phyloP scores from a whole-genome alignment of 1,140 invertebrate species.

The Drosophila willistoni region DNA sequence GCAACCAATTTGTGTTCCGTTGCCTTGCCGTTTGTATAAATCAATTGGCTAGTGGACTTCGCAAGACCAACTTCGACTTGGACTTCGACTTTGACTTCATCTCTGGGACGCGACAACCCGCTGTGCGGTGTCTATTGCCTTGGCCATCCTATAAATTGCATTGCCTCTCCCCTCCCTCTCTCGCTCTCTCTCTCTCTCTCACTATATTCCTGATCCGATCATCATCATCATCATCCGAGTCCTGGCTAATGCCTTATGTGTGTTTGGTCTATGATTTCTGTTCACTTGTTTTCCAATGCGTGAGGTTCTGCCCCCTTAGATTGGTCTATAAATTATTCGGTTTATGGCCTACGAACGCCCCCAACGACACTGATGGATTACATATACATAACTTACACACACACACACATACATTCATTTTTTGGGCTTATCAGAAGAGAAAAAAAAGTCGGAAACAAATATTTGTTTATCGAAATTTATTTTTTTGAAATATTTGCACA shows the following conservation, averaged over 20 bases:
- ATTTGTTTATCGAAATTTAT: conserved; percentile 61
- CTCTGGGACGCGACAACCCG: conserved; percentile 36
- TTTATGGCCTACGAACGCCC: conserved; percentile 64
- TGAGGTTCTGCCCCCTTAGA: conserved; percentile 59
- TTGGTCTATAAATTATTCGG: conserved; percentile 76
- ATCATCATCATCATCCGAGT: conserved; percentile 2
- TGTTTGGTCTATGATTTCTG: conserved; percentile 77
- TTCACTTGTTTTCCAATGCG: conserved; percentile 75
- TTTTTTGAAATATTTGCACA: conserved; percentile 68
- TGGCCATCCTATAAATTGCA: conserved; percentile 76
- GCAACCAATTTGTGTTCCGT: conserved; percentile 80
- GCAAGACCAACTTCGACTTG: conserved; percentile 15
- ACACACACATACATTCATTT: conserved; percentile 21
- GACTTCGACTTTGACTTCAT: conserved; percentile 44
- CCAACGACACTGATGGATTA: conserved; percentile 76
- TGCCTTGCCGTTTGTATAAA: conserved; percentile 81
- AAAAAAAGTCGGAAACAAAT: conserved; percentile 46
- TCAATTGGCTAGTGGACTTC: conserved; percentile 67
- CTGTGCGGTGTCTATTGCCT: conserved; percentile 75
- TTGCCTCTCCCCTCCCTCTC: conserved; percentile 15
- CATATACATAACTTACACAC: conserved; percentile 23
- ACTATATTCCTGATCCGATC: conserved; percentile 2
- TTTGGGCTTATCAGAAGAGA: conserved; percentile 12
- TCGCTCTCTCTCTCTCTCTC: background rate
- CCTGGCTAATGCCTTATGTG: conserved; percentile 75